Conservation (phyloP, 1,140 invertebrate species). For the Bombus haemorrhoidalis region DNA sequence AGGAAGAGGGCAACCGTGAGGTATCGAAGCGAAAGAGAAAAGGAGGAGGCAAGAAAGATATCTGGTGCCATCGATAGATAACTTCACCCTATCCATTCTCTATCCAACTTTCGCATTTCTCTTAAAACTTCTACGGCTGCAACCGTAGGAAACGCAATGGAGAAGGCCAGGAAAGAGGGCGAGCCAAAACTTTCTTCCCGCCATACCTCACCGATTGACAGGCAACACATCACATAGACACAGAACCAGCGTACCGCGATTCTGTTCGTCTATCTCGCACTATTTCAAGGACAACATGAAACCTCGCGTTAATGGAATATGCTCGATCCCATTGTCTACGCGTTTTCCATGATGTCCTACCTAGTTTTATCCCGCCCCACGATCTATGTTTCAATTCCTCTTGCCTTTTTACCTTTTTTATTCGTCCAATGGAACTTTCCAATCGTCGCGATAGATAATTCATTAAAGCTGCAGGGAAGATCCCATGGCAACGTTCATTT, state of each 20-base stretch:
- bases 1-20: background rate
- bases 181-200: conserved; percentile 76
- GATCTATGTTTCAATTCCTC: background rate
- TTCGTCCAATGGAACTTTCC: conserved; percentile 49
- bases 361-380: background rate
- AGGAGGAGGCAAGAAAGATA: conserved; percentile 57
- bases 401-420: conserved; percentile 12
- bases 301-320: conserved; percentile 59
- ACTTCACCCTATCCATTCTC: conserved; percentile 78
- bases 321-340: conserved; percentile 57
- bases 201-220: conserved; percentile 78
- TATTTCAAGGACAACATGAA: conserved; percentile 3
- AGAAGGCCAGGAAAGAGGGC: conserved; percentile 59
- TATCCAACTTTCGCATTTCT: conserved; percentile 81
- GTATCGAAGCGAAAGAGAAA: background rate
- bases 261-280: background rate
- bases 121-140: conserved; percentile 75
- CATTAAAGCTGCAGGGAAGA: conserved; percentile 59
- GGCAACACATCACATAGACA: conserved; percentile 76
- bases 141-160: conserved; percentile 47
- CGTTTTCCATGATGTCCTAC: conserved; percentile 45
- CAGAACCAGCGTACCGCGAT: conserved; percentile 42
- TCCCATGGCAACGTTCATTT: conserved; percentile 17
- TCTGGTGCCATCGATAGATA: conserved; percentile 77
- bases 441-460: conserved; percentile 60